Percentiles rank a stretch among this genome's conserved stretches.
phyloP scores from a whole-genome alignment of 2,888 invertebrate genomes.

The Apeira syringaria region DNA sequence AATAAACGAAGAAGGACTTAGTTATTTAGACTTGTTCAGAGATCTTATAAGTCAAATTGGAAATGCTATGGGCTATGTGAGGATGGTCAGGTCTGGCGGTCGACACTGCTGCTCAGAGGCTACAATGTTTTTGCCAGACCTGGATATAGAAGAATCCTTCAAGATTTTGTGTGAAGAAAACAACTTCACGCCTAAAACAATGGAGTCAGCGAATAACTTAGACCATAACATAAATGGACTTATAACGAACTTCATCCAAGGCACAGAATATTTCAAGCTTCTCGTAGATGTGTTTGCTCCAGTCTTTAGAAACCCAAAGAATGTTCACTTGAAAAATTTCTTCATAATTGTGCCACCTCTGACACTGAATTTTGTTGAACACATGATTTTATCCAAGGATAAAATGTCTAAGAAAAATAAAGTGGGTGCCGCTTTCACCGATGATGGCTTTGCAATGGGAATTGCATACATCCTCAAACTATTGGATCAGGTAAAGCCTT shows the following conservation, averaged over 20 bases:
- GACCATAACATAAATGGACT: conserved; percentile 91
- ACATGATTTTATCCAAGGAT: conserved; percentile 95
- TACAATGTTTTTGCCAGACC: conserved; percentile 93
- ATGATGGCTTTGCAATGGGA: conserved; percentile 99
- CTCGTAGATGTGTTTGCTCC: conserved; percentile 96
- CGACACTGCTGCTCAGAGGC: conserved; percentile 96
- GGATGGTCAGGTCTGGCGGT: conserved; percentile 96
- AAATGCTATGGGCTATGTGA: conserved; percentile 97
- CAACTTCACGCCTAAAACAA: conserved; percentile 83
- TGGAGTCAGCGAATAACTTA: conserved; percentile 87
- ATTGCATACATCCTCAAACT: conserved; percentile 95
- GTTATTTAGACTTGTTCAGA: conserved; percentile 96
- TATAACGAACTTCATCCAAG: conserved; percentile 92
- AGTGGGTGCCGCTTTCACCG: conserved; percentile 95
- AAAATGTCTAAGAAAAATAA: conserved; percentile 96
- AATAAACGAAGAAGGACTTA: conserved; percentile 90
- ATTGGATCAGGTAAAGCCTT: conserved; percentile 88
- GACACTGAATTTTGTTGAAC: conserved; percentile 97
- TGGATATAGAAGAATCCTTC: conserved; percentile 85
- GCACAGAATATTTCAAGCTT: conserved; percentile 94
- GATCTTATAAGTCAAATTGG: conserved; percentile 97
- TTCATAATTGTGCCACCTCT: conserved; percentile 96
- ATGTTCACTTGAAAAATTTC: conserved; percentile 95
- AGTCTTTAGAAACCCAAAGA: conserved; percentile 93
- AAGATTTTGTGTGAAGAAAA: conserved; percentile 85